Evolutionary conservation across 37 sponge, comb jelly and placozoan genomes (phyloP), one percentile per base, ranked within the genome.

Genomic region (Geodia barretti): DNA sequence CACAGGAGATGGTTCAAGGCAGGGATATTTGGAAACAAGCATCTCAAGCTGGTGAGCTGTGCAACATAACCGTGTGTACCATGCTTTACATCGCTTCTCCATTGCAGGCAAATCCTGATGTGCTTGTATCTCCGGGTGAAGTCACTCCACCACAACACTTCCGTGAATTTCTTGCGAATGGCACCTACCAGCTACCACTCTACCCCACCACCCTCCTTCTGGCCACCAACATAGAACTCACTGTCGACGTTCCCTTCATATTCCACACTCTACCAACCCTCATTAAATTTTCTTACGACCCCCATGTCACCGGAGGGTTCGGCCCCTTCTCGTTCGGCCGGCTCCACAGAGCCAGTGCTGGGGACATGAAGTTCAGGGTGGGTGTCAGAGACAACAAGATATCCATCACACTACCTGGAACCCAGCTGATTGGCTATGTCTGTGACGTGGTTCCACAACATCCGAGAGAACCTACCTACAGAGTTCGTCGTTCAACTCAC

Each of bases 271-370:
- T 79, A 2, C 23, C 67, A 42, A 79, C 68, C 54, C 30, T 79
- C 23, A 79, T 79, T 68, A 79, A 79, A 30, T 79, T 68, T 68
- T 54, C 69, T 30, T 79, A 79, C 30, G 68, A 68, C 68, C 68
- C 37, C 26, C 39, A 21, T 67, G 54, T 79, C 29, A 33, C 43
- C 14, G 79, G 79, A 9, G 68, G 68, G 2, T 65, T 34, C 25
- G 79, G 79, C 17, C 79, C 79, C 1, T 79, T 79, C 29, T 54
- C 68, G 17, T 41, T 79, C 41, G 68, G 19, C 8, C 68, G 43
- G 21, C n/a, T 34, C 4, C 43, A n/a, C 1, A 58, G 54, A 2
- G 35, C 34, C 19, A 8, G 32, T 34, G 60, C 1, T 28, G 41
- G 43, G 3, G 23, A 11, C 1, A 68, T 68, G 35, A 79, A 68